Percentiles rank a stretch among this genome's conserved stretches.
phyloP scores from a whole-genome alignment of 2,888 invertebrate genomes.

The Eristalinus aeneus region DNA sequence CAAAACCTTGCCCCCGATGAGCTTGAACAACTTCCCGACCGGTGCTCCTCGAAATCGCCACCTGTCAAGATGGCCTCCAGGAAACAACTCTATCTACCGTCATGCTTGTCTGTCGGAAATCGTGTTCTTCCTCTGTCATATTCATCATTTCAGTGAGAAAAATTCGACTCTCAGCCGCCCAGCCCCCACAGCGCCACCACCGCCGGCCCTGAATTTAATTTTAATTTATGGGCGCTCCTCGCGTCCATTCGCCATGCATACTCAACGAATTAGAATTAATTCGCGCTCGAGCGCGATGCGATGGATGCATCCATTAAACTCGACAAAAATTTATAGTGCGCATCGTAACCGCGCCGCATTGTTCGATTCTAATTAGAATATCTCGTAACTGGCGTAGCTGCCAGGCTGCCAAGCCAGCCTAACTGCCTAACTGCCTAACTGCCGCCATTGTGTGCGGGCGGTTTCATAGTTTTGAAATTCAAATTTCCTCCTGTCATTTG shows the following conservation, averaged over 20 bases:
- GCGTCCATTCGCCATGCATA: constrained; percentile 19
- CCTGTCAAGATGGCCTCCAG: neutral
- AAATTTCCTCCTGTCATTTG: constrained; percentile 35
- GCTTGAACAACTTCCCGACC: neutral
- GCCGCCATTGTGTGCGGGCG: constrained; percentile 29
- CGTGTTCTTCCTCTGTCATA: no score
- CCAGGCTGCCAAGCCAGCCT: neutral
- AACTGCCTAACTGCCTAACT: neutral
- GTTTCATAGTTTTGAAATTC: constrained; percentile 24
- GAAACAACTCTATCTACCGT: neutral
- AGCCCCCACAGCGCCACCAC: neutral
- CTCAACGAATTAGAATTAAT: constrained; percentile 26
- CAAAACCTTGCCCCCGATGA: neutral
- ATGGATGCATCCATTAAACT: constrained; percentile 25
- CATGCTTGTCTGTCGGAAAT: neutral
- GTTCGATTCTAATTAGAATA: constrained; percentile 34
- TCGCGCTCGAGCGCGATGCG: neutral
- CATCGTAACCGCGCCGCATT: constrained; percentile 26
- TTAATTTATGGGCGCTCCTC: neutral
- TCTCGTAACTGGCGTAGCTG: neutral
- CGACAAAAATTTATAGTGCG: constrained; percentile 36
- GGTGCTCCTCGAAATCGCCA: neutral
- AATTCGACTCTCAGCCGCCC: neutral
- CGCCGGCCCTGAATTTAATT: neutral
- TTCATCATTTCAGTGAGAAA: no score